phyloP scores from a whole-genome alignment of 2,888 invertebrate genomes.

The Oscheius sp. region DNA sequence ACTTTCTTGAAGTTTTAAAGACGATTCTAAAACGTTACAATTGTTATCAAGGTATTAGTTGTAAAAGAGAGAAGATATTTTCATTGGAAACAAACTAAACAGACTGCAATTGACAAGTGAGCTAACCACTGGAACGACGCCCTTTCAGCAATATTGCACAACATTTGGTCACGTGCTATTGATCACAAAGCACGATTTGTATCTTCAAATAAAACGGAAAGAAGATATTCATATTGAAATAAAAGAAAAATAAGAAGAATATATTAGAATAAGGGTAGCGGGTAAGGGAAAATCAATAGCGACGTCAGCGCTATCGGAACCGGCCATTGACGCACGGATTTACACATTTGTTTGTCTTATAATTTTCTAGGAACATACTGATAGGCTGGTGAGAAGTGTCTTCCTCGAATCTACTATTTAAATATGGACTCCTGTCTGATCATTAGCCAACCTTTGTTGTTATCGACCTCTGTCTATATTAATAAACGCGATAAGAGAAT shows the following conservation, averaged over 20 bases:
- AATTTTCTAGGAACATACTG: background rate
- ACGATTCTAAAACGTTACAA: background rate
- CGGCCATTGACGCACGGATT: slow-evolving; percentile 17
- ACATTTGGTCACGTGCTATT: background rate
- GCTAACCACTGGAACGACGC: no score
- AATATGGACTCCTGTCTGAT: no score
- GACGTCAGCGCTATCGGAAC: slow-evolving; percentile 15
- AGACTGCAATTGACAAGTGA: no score
- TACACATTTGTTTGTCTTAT: slow-evolving; percentile 18
- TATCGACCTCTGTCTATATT: background rate
- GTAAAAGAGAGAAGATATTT: no score
- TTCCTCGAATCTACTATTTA: no score
- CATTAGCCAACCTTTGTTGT: no score
- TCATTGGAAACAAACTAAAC: background rate
- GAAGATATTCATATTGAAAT: background rate
- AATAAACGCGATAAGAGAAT: slow-evolving; percentile 19
- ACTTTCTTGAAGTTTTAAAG: background rate
- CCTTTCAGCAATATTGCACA: slow-evolving; percentile 17
- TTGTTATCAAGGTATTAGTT: no score
- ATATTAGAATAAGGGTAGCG: background rate
- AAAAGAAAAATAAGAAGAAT: background rate
- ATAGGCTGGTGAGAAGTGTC: no score
- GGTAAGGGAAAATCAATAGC: slow-evolving; percentile 18
- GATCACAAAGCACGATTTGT: background rate
- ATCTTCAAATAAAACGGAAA: background rate